Evolutionary conservation across 2,113 vertebrate genomes (phyloP), one percentile per base, ranked within the genome.

Genomic region (Pollachius pollachius): DNA sequence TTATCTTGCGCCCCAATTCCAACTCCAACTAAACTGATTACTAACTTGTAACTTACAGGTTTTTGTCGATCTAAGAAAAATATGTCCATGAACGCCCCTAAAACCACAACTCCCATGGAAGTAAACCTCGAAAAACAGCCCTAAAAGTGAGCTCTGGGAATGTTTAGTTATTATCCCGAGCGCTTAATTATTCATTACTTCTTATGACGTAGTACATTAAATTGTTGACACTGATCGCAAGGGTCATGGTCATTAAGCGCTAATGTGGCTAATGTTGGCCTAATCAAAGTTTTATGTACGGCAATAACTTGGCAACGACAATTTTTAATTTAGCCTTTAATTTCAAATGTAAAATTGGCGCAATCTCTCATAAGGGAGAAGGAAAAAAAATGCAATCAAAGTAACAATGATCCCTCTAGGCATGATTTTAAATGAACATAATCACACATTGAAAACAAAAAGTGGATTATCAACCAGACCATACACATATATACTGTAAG

Each of bases 221-320:
- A 97, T 94, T 94, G 94, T 87, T 94, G 93, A 93, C 89, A 90
- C 94, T 93, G 96, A 96, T 97, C 94, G 96, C 94, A 95, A 69
- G 93, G 93, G 94, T 94, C 94, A 95, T 93, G 94, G 92, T 92
- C 94, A 96, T 98, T 96, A 98, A 96, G 96, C 91, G 91, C 79
- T 92, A 92, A 93, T 92, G 81, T 89, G 93, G 92, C 93, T 95
- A 97, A 96, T 96, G 95, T 96, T 94, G 91, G 92, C 94, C 94
- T 96, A 96, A 98, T 98, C 96, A 96, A 96, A 95, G 93, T 96
- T 98, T 97, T 96, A 98, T 97, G 94, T 94, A 94, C 91, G 90
- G 93, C 95, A 96, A 97, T 97, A 94, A 94, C 93, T 95, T 95
- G 94, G 89, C 96, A 96, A 95, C 93, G 97, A 97, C 94, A 95